These are phyloP conservation scores for Sarcophaga peregrina DNA, from an alignment of 1,140 invertebrate genomes.

Conservation along the genomic window DNA sequence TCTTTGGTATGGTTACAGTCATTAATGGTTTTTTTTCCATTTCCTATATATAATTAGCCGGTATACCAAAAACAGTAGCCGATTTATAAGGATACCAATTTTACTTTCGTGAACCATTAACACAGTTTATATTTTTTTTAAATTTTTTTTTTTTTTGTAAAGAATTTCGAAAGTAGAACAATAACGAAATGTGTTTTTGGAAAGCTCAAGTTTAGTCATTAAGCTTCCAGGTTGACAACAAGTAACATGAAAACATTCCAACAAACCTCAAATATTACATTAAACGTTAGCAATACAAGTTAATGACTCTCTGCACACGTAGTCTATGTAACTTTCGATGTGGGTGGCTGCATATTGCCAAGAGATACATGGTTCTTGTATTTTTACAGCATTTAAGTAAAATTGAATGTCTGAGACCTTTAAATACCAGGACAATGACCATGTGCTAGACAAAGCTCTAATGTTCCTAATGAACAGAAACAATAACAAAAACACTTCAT, in stretches of 20 bases:
- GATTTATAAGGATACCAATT: not conserved
- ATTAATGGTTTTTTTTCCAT: too few species aligned
- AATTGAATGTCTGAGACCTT: slow-evolving; percentile 22
- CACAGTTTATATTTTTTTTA: not conserved
- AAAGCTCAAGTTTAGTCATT: slow-evolving; percentile 23
- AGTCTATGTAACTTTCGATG: not conserved
- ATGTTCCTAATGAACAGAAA: not conserved
- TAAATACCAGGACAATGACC: slow-evolving; percentile 23
- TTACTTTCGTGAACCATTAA: slow-evolving; percentile 31
- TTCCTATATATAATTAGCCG: too few species aligned
- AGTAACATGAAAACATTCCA: not conserved
- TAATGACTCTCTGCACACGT: slow-evolving; percentile 1
- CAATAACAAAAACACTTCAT: not conserved
- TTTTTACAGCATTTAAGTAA: slow-evolving; percentile 25
- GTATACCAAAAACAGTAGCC: not conserved
- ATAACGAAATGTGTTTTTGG: slow-evolving; percentile 22
- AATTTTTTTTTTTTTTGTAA: not conserved
- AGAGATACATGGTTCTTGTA: not conserved
- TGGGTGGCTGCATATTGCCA: too few species aligned
- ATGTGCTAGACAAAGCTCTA: not conserved
- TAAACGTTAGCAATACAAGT: not conserved
- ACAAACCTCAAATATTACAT: not conserved
- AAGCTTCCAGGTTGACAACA: not conserved
- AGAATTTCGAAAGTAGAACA: not conserved
- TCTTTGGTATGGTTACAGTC: too few species aligned